A percentile compares a stretch with the other conserved stretches of the same genome.
Conservation (phyloP, 2,888 invertebrate species). For the Notocelia uddmanniana region DNA sequence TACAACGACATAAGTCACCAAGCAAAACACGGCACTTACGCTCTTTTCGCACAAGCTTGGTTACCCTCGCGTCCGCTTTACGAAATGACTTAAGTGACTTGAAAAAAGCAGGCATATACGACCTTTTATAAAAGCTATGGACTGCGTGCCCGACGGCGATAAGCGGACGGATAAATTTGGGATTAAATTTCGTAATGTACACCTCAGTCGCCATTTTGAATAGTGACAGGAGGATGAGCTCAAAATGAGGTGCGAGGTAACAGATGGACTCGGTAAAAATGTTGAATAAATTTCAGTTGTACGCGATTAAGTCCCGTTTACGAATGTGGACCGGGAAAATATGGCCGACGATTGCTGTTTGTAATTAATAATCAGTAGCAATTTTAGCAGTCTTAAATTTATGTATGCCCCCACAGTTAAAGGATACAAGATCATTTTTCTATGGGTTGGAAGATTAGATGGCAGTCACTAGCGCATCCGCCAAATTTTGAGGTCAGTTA, state of each 20-base stretch:
- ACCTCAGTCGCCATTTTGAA: conserved; percentile 22
- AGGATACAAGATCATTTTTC: too few relatives aligned
- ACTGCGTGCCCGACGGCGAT: conserved; percentile 42
- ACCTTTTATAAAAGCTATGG: background rate
- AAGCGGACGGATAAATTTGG: conserved; percentile 44
- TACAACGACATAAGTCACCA: background rate
- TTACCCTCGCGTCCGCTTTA: conserved; percentile 15
- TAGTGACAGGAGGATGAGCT: conserved; percentile 5
- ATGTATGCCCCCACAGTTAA: too few relatives aligned
- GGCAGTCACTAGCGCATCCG: too few relatives aligned
- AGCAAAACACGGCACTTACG: background rate
- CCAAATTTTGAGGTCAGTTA: too few relatives aligned
- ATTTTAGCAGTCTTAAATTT: background rate
- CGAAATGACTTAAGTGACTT: background rate
- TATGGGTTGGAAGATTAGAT: too few relatives aligned
- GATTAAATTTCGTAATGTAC: conserved; percentile 45
- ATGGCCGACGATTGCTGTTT: background rate
- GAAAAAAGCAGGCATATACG: background rate
- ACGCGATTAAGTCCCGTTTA: too few relatives aligned
- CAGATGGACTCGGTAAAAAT: background rate
- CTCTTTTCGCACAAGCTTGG: background rate
- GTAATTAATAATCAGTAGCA: background rate
- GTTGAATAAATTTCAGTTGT: too few relatives aligned
- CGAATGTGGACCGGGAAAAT: background rate
- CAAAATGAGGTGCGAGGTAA: background rate